phyloP scores from a whole-genome alignment of 2,888 invertebrate genomes.

The Vandiemenella viatica region DNA sequence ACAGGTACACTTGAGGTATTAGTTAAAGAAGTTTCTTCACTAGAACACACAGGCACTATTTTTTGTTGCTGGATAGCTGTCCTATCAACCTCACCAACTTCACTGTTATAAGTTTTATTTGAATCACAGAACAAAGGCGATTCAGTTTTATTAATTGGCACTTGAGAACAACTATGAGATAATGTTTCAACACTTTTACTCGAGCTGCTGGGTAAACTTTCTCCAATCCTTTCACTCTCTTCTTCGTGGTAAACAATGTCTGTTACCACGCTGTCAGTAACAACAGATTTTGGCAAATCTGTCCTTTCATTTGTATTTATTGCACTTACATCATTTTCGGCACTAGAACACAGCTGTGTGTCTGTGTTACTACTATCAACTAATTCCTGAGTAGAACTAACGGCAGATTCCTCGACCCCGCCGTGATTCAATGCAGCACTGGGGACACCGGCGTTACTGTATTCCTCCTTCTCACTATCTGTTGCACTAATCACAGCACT shows the following conservation, averaged over 20 bases:
- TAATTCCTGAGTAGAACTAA: no score
- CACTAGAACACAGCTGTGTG: no score
- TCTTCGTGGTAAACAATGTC: no score
- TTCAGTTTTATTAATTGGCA: constrained; percentile 10
- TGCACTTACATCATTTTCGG: no score
- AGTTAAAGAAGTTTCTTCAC: not conserved
- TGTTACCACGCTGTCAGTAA: no score
- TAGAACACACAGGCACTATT: not conserved
- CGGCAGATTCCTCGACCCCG: no score
- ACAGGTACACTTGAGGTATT: not conserved
- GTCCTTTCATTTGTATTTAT: no score
- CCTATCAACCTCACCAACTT: not conserved
- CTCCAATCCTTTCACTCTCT: no score
- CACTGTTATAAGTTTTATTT: constrained; percentile 4
- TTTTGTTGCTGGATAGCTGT: not conserved
- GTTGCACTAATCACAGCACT: not conserved
- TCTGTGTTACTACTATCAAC: no score
- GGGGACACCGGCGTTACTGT: not conserved
- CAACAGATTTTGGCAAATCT: no score
- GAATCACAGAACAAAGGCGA: constrained; percentile 9
- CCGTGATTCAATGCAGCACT: not conserved
- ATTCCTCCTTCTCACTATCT: not conserved
- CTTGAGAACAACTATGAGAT: constrained; percentile 9
- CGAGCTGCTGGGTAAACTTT: no score
- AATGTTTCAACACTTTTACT: constrained; percentile 1